A percentile compares a stretch with the other conserved stretches of the same genome.
phyloP scores from a whole-genome alignment of 2,888 invertebrate genomes.

The Agriopis leucophaearia region DNA sequence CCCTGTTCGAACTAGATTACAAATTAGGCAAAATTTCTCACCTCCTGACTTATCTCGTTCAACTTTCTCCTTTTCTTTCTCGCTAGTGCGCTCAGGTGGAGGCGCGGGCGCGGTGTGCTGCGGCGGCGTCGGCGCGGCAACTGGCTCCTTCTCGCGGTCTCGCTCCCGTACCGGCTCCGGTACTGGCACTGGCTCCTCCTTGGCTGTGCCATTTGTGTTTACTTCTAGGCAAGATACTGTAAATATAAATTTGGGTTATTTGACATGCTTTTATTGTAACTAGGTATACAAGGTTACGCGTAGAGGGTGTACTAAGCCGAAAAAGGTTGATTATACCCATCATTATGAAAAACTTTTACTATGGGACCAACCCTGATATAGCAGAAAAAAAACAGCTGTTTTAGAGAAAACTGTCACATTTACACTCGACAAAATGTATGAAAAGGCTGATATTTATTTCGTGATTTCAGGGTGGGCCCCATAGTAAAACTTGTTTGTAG shows the following conservation, averaged over 20 bases:
- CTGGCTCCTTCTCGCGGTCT: slow-evolving; percentile 64
- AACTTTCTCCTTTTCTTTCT: slow-evolving; percentile 79
- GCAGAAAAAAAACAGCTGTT: no score
- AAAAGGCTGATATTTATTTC: no score
- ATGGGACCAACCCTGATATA: no score
- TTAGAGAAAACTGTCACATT: no score
- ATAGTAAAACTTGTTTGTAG: no score
- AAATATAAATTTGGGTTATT: slow-evolving; percentile 12
- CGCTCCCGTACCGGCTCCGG: slow-evolving; percentile 63
- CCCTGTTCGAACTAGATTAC: background rate
- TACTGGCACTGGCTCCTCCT: slow-evolving; percentile 71
- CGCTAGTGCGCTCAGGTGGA: slow-evolving; percentile 69
- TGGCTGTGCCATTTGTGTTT: slow-evolving; percentile 77
- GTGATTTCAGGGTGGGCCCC: no score
- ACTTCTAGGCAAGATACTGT: slow-evolving; percentile 80
- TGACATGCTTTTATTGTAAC: background rate
- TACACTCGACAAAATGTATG: no score
- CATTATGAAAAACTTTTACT: no score
- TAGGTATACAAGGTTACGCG: background rate
- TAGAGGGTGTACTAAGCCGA: no score
- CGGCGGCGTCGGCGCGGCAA: slow-evolving; percentile 56
- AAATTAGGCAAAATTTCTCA: slow-evolving; percentile 37
- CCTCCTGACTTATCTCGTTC: slow-evolving; percentile 81
- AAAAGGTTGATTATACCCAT: no score
- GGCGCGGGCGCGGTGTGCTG: slow-evolving; percentile 68